Evolutionary conservation across 1,140 invertebrate genomes (phyloP).

Genomic region (Drosophila mauritiana): DNA sequence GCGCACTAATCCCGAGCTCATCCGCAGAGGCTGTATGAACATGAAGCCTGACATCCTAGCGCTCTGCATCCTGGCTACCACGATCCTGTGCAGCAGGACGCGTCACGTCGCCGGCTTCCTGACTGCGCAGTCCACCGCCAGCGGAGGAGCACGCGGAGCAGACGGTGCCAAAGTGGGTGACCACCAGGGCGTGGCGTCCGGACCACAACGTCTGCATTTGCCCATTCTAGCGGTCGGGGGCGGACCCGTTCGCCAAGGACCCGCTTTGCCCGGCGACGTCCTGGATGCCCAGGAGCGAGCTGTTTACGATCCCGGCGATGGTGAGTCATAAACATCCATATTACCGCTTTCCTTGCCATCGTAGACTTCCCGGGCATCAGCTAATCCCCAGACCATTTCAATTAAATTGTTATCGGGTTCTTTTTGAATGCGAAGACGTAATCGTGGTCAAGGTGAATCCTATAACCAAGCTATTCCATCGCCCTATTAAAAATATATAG

Average conservation of each 20-base stretch:
- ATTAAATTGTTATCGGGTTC: not conserved
- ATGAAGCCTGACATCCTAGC: slow-evolving; percentile 67
- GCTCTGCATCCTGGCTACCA: slow-evolving; percentile 65
- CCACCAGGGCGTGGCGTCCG: slow-evolving; percentile 6
- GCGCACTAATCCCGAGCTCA: slow-evolving; percentile 65
- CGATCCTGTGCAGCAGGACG: slow-evolving; percentile 69
- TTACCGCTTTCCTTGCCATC: slow-evolving; percentile 32
- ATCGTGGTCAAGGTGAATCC: not conserved
- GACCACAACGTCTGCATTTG: slow-evolving; percentile 20
- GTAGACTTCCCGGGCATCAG: not conserved
- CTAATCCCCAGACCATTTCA: slow-evolving; percentile 7
- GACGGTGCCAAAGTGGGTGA: slow-evolving; percentile 3
- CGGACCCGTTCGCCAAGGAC: slow-evolving; percentile 12
- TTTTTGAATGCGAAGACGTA: not conserved
- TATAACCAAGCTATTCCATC: too few relatives aligned
- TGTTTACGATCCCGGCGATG: slow-evolving; percentile 84
- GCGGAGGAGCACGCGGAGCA: not conserved
- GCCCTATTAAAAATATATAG: too few relatives aligned
- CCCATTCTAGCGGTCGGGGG: slow-evolving; percentile 13
- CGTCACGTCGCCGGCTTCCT: slow-evolving; percentile 66
- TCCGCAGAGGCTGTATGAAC: slow-evolving; percentile 10
- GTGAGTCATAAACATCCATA: slow-evolving; percentile 68
- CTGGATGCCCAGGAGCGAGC: slow-evolving; percentile 66
- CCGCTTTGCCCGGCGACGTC: slow-evolving; percentile 35
- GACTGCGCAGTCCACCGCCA: slow-evolving; percentile 33